Percentiles rank a stretch among this genome's conserved stretches.
Evolutionary conservation across 35 echinoderm and acorn worm species (phyloP).

Genomic region (Amphiura filiformis): DNA sequence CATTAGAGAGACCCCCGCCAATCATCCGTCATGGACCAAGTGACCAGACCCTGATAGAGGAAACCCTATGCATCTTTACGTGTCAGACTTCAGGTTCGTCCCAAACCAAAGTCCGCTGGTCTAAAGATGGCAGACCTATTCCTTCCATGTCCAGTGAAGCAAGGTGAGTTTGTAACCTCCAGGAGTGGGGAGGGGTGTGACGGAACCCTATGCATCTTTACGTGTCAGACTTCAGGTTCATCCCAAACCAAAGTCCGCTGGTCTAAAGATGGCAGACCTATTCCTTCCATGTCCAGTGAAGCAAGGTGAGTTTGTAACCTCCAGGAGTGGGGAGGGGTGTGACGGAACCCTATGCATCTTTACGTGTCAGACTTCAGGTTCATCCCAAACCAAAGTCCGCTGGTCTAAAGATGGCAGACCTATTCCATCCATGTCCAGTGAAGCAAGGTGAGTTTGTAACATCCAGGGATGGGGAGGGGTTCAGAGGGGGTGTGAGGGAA

Average conservation of each 20-base stretch:
- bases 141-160: constrained; percentile 8
- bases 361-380: constrained; percentile 35
- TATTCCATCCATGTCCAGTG: constrained; percentile 9
- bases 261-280: constrained; percentile 43
- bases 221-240: constrained; percentile 35
- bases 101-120: constrained; percentile 41
- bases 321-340: no score
- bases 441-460: neutral
- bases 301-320: neutral
- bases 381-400: constrained; percentile 2
- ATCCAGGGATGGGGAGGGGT: no score
- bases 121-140: constrained; percentile 44
- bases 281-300: constrained; percentile 24
- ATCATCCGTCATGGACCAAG: constrained; percentile 63
- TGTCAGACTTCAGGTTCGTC: constrained; percentile 37
- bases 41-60: constrained; percentile 69
- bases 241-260: constrained; percentile 35
- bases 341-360: constrained; percentile 66
- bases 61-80: constrained; percentile 44
- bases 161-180: no score
- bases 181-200: no score
- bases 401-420: constrained; percentile 61
- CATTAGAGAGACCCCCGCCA: constrained; percentile 39
- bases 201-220: constrained; percentile 57
- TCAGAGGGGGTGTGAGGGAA: no score